These are phyloP conservation scores for Erebia palarica DNA, from an alignment of 2,888 invertebrate genomes.

Conservation along the genomic window DNA sequence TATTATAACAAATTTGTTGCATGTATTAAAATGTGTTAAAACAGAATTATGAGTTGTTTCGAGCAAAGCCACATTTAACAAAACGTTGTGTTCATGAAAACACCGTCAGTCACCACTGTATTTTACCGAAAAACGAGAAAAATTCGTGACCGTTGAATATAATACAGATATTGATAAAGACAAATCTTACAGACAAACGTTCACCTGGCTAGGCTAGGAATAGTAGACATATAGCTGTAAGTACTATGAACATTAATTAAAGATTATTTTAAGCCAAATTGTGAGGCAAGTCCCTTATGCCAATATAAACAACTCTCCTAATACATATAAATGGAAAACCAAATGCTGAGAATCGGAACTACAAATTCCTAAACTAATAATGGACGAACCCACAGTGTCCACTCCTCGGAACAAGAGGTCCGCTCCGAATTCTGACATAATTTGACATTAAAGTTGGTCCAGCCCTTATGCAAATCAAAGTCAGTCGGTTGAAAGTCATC, in stretches of 20 bases:
- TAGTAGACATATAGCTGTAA: too few species aligned
- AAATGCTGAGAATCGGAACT: conserved; percentile 1
- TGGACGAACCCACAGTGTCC: conserved; percentile 62
- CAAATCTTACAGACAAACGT: too few species aligned
- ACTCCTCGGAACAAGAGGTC: conserved; percentile 41
- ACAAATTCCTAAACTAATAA: conserved; percentile 64
- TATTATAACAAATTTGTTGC: too few species aligned
- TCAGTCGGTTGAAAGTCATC: conserved; percentile 79
- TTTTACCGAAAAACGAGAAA: not conserved
- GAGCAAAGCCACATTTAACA: too few species aligned
- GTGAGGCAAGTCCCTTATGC: not conserved
- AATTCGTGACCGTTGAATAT: not conserved
- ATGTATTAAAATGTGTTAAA: too few species aligned
- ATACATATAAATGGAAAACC: not conserved
- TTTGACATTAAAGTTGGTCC: conserved; percentile 70
- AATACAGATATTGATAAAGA: too few species aligned
- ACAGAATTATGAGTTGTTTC: too few species aligned
- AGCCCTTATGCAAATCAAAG: conserved; percentile 75
- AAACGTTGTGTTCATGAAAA: not conserved
- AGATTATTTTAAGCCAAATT: too few species aligned
- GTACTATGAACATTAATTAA: too few species aligned
- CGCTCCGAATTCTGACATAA: conserved; percentile 73
- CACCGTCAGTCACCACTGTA: not conserved
- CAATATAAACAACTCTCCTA: conserved; percentile 1
- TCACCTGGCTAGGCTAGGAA: too few species aligned